These are phyloP conservation scores for Ochropleura leucogaster DNA, from an alignment of 2,888 invertebrate genomes.

Conservation along the genomic window DNA sequence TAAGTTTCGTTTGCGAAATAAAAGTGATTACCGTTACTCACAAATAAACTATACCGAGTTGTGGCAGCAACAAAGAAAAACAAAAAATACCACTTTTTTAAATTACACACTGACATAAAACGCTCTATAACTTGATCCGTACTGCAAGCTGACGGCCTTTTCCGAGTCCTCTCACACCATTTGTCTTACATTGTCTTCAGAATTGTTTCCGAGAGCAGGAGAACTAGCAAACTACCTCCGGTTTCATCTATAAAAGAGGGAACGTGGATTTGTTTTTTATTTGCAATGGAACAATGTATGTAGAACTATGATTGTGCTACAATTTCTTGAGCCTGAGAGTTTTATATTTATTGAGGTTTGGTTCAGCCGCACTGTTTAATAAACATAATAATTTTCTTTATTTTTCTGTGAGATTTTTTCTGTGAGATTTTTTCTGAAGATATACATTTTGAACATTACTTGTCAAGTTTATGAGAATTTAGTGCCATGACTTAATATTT, in stretches of 20 bases:
- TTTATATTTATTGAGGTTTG: slow-evolving; percentile 18
- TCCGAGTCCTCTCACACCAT: slow-evolving; percentile 48
- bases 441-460: background rate
- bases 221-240: slow-evolving; percentile 53
- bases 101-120: background rate
- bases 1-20: background rate
- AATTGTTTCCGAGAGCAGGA: slow-evolving; percentile 53
- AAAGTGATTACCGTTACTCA: background rate
- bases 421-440: background rate
- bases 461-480: background rate
- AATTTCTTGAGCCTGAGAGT: background rate
- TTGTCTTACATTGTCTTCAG: slow-evolving; percentile 60
- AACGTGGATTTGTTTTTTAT: slow-evolving; percentile 34
- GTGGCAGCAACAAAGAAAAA: background rate
- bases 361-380: background rate
- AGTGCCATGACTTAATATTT: too few relatives aligned
- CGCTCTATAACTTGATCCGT: slow-evolving; percentile 23
- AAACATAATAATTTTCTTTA: too few relatives aligned
- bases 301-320: slow-evolving; percentile 36
- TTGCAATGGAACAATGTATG: slow-evolving; percentile 22
- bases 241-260: slow-evolving; percentile 35
- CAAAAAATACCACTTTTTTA: background rate
- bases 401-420: background rate
- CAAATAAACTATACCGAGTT: background rate
- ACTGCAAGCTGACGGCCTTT: slow-evolving; percentile 24